Conservation (phyloP, 2,113 vertebrate genomes). For the Caloenas nicobarica region DNA sequence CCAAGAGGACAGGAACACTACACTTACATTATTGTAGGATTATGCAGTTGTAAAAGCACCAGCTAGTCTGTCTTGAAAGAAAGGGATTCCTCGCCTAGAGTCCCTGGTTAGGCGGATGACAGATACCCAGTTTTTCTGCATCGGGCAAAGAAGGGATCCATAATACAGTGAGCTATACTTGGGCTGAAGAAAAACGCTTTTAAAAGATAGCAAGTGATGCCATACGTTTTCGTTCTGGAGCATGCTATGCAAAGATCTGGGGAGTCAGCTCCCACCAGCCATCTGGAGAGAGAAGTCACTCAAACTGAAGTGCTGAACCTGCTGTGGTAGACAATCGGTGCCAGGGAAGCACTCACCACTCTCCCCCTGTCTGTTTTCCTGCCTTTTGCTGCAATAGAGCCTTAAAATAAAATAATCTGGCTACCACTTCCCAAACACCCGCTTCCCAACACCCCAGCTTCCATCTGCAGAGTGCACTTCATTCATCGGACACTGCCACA, state of each 20-base stretch:
- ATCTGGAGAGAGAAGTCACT: constrained; percentile 73
- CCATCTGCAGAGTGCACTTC: constrained; percentile 59
- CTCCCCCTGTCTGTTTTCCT: constrained; percentile 72
- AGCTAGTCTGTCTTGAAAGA: not conserved
- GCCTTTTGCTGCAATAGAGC: constrained; percentile 68
- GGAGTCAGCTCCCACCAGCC: constrained; percentile 71
- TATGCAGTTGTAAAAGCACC: constrained; percentile 27
- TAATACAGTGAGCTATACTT: constrained; percentile 56
- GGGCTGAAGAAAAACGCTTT: constrained; percentile 50
- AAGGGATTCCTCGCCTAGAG: constrained; percentile 33
- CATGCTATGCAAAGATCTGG: constrained; percentile 63
- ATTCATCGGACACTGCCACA: constrained; percentile 44
- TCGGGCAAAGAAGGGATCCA: constrained; percentile 37
- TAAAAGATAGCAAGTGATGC: constrained; percentile 63
- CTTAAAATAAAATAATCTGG: constrained; percentile 73
- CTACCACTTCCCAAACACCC: constrained; percentile 70
- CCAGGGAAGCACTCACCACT: constrained; percentile 70
- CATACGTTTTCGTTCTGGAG: constrained; percentile 70
- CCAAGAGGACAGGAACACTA: not conserved
- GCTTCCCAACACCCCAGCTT: constrained; percentile 59
- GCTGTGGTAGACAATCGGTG: constrained; percentile 71
- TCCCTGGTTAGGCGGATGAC: not conserved
- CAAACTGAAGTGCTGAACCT: constrained; percentile 69
- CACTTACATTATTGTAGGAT: not conserved
- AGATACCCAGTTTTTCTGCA: constrained; percentile 12